Conservation (phyloP, 2,888 invertebrate species). For the Leucozona laternaria region DNA sequence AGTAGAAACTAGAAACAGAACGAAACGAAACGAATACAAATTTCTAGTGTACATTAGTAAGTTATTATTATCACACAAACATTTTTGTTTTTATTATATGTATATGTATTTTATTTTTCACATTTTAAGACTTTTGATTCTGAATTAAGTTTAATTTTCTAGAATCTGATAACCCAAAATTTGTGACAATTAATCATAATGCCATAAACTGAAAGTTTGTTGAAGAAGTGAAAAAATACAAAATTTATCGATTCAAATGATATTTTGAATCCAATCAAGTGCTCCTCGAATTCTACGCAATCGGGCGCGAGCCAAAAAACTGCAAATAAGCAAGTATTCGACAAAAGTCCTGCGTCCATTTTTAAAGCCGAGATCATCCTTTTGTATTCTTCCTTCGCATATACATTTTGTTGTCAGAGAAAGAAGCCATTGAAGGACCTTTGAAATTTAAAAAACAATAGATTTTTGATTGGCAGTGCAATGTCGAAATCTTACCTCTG, state of each 20-base stretch:
- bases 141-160: neutral
- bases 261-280: conserved; percentile 87
- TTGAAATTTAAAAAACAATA: conserved; percentile 19
- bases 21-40: neutral
- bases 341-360: conserved; percentile 87
- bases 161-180: neutral
- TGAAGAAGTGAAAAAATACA: neutral
- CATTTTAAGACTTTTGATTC: neutral
- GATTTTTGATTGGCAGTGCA: neutral
- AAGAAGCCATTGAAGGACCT: conserved; percentile 90
- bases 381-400: conserved; percentile 85
- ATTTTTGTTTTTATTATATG: neutral
- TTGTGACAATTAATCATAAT: neutral
- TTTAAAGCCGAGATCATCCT: conserved; percentile 75
- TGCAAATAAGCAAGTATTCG: conserved; percentile 89
- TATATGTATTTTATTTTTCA: neutral
- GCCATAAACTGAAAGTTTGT: neutral
- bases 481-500: conserved; percentile 84
- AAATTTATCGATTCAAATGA: conserved; percentile 72
- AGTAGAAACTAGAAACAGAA: neutral
- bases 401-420: conserved; percentile 90
- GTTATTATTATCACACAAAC: neutral
- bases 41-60: neutral
- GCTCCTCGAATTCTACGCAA: conserved; percentile 87
- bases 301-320: conserved; percentile 87